phyloP scores from a whole-genome alignment of 2,113 vertebrate genomes.

The Miniopterus natalensis region DNA sequence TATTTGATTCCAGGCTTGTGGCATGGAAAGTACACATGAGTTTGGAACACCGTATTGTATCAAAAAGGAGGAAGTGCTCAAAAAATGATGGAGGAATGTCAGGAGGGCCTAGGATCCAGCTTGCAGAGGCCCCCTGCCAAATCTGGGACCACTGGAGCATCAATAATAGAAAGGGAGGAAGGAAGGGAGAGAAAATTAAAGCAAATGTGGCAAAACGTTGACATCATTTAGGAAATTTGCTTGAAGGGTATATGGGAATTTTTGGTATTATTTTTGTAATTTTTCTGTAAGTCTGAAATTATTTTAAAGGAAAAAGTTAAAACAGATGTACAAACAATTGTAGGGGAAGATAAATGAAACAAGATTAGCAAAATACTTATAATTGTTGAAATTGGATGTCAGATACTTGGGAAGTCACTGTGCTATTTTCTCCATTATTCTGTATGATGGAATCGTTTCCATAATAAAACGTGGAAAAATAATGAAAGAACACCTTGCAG shows the following conservation, averaged over 20 bases:
- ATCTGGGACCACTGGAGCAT: background rate
- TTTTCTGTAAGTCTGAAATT: conserved; percentile 27
- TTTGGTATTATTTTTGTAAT: background rate
- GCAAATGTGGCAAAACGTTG: background rate
- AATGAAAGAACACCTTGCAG: background rate
- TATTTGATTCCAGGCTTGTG: background rate
- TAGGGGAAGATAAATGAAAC: background rate
- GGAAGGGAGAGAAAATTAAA: background rate
- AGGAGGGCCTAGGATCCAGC: background rate
- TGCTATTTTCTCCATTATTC: background rate
- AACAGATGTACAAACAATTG: background rate
- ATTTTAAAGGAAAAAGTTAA: conserved; percentile 16
- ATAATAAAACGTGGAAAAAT: background rate
- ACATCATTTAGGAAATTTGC: background rate
- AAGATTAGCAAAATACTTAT: background rate
- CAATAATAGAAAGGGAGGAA: background rate
- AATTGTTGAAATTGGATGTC: background rate
- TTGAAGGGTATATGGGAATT: background rate
- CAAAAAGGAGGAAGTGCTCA: background rate
- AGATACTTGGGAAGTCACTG: background rate
- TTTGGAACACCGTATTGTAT: background rate
- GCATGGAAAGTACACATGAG: background rate
- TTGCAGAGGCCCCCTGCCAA: background rate
- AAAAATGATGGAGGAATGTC: background rate
- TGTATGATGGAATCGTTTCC: background rate